Evolutionary conservation across 2,797 vertebrate species (phyloP).

Genomic region (Lepilemur ruficaudatus): DNA sequence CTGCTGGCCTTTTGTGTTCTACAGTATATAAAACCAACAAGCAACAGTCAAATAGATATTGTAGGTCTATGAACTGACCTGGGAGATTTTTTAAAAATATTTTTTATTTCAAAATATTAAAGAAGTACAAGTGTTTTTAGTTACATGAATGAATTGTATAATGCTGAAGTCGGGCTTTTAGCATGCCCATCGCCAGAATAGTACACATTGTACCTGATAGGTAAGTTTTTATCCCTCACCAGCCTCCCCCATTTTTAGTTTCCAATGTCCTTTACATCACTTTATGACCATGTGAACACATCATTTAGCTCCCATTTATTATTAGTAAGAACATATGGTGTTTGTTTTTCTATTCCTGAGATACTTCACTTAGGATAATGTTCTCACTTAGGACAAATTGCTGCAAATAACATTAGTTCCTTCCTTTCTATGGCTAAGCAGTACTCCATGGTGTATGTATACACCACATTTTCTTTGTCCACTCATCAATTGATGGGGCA

Average conservation of each 20-base stretch:
- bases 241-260: neutral
- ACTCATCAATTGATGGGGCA: neutral
- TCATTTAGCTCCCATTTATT: neutral
- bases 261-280: neutral
- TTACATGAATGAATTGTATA: neutral
- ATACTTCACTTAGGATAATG: neutral
- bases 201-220: neutral
- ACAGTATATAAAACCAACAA: neutral
- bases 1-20: neutral
- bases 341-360: neutral
- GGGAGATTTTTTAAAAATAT: neutral
- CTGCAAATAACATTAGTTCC: neutral
- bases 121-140: no score
- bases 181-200: neutral
- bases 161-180: neutral
- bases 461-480: neutral
- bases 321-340: neutral
- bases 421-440: neutral
- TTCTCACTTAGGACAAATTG: neutral
- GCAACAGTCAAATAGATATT: neutral
- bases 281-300: neutral
- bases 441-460: neutral
- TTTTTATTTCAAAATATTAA: neutral
- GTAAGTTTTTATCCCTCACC: neutral
- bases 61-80: neutral